Base-by-base conservation (phyloP, 2,888 invertebrate species). In the Drosophila prolongata region DNA sequence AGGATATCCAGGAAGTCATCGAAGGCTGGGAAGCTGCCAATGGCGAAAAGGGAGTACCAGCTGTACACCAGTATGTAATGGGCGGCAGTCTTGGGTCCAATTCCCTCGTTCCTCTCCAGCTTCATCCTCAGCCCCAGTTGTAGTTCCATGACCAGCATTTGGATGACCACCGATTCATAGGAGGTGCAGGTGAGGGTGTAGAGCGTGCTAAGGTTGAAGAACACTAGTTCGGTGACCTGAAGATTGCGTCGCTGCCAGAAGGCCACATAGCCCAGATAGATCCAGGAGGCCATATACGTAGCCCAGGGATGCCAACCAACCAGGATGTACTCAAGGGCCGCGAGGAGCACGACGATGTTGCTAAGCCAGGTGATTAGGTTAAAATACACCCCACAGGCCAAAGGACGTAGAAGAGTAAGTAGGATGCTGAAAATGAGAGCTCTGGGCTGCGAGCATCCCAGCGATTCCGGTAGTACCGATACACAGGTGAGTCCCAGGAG, bases 11-110 rank as follows among this genome's bases (percentile, higher is more conserved):
- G 37, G 37, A 98, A 99, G 13, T 97, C 97, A 91, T 98, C 98
- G 30, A 99, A 93, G 72, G 98, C 98, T 9, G 98, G 98, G 89
- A 98, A 96, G 91, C 99, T 99, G 24, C 99, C 99, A 8, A 97
- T 97, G 8, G 98, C 98, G 92, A 98, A 99, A 92, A 98, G 98
- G 11, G 97, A 96, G 78, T 97, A 92, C 72, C 97, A 94, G 50
- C 97, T 96, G 81, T 97, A 96, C 44, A 96, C 93, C 73, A 97
- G 93, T 6, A 91, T 83, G 24, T 87, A 78, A 44, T 87, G 75
- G 0, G 96, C 97, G 92, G 77, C 53, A 3, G 76, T 79, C 19
- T 50, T 64, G 1, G 13, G 34, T 3, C 13, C 37, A 3, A 70
- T 37, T 49, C 47, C 14, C 49, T 75, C 64, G 6, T 70, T 37